Base-by-base conservation (phyloP, 2,888 invertebrate genomes). In the Euzetes globulus region DNA sequence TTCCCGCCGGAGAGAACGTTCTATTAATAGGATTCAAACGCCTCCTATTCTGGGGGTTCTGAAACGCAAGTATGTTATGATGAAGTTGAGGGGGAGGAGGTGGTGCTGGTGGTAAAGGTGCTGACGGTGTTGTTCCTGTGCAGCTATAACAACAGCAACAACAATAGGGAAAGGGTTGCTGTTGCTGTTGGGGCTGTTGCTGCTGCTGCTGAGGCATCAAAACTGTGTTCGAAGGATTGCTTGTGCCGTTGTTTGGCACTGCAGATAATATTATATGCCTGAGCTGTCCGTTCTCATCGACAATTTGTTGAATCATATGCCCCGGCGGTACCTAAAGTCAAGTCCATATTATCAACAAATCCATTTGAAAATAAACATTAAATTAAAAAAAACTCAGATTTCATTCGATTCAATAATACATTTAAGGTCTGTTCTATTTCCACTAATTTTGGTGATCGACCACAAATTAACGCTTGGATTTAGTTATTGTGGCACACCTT, bases 231-330 rank as follows among this genome's bases (percentile, higher is more conserved):
- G 27, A 9, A 11, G 33, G 1, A 22, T 41, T 45, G n/a, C 33
- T 73, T 15, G 7, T 41, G 27, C n/a, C 33, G 13, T 41, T 41
- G n/a, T n/a, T n/a, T 17, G 79, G 79, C 71, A 80, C 79, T 76
- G 91, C 90, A 75, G 92, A 92, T 80, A 94, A 87, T 81, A 95
- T 90, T 82, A 93, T 91, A 84, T 94, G 94, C 79, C 93, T 88
- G 82, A 95, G 87, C 80, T 90, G 90, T 78, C 91, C 91, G 83
- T 87, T 89, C 84, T 94, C 94, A 84, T 94, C 94, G 80, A 94
- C 89, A 81, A 94, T 92, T 83, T 92, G 94, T 83, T 91, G 91
- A 82, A 94, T 91, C 83, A 91, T 88, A 86, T 94, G 91, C 78
- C 91, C 94, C 74, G 91, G 91, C 77, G 94, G 93, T 80, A 94